Evolutionary conservation across 2,113 vertebrate genomes (phyloP), one percentile per base, ranked within the genome.

Genomic region (Mus pahari): DNA sequence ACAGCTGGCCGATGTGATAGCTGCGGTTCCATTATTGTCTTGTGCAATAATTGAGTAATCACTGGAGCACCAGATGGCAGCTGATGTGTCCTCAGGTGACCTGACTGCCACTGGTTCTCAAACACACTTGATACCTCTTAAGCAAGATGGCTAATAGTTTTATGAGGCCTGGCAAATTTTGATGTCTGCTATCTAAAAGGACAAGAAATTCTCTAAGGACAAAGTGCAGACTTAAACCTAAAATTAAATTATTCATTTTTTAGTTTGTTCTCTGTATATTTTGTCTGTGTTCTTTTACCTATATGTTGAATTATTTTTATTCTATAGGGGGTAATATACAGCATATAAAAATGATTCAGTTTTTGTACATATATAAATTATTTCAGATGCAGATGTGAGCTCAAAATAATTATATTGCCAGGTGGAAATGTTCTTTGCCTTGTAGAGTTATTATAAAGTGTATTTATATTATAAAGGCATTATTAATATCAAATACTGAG

Each of bases 151-250:
- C 16, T n/a, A 55, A 70, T 64, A 74, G 66, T 24, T 86, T 74
- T 42, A 86, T 66, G 60, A 91, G 86, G 87, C 17, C 5, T 0
- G 48, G 50, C 3, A 87, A 48, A 79, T 90, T 33, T 66, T 26
- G 70, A 70, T 13, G 6, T 50, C 8, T 75, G n/a, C 42, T 45
- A 16, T 92, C 48, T 92, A 42, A n/a, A 19, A 90, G 28, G 77
- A 53, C 87, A 81, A 74, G 45, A 90, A 96, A 64, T 36, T 58
- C n/a, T 90, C 48, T 70, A 91, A 96, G 53, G 50, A 53, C 4
- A 62, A 26, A 95, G 79, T 81, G 66, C 3, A 92, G 94, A 68
- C 33, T 83, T 73, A 62, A 90, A 91, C n/a, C 20, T 79, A 62
- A 75, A 88, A 75, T 81, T 48, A 89, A 87, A 42, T 62, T 14